Evolutionary conservation across 2,797 vertebrate species (phyloP).

Genomic region (Ataeniobius toweri): DNA sequence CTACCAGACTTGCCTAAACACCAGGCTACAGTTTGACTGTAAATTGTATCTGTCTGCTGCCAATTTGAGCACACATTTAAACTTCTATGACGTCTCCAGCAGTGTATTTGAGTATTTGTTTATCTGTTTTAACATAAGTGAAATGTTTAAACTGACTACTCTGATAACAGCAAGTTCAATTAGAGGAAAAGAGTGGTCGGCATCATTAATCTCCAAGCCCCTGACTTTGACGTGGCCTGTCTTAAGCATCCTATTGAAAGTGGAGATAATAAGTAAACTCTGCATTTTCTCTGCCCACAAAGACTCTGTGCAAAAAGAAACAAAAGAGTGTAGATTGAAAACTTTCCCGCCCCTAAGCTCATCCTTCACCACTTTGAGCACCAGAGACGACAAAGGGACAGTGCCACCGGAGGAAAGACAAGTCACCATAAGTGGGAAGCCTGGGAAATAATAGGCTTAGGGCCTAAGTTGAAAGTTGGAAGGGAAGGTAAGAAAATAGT

Average conservation of each 20-base stretch:
- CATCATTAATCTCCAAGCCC: constrained; percentile 68
- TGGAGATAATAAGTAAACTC: constrained; percentile 76
- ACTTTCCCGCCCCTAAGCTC: constrained; percentile 61
- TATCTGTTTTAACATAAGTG: constrained; percentile 22
- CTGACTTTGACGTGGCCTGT: constrained; percentile 74
- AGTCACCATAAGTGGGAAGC: constrained; percentile 43
- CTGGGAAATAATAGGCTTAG: constrained; percentile 20
- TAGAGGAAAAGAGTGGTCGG: constrained; percentile 59
- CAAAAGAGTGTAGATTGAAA: constrained; percentile 77
- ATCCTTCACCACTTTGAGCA: constrained; percentile 75
- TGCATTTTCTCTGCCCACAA: constrained; percentile 72
- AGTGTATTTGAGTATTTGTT: background rate
- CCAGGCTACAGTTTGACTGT: constrained; percentile 73
- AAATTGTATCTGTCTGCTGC: constrained; percentile 59
- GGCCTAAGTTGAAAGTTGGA: constrained; percentile 14
- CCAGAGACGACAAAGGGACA: constrained; percentile 77
- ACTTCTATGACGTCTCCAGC: background rate
- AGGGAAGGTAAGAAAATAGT: constrained; percentile 3
- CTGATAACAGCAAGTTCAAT: constrained; percentile 68
- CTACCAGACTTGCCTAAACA: constrained; percentile 73
- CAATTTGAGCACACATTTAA: constrained; percentile 51
- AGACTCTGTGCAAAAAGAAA: constrained; percentile 68
- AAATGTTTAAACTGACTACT: constrained; percentile 26
- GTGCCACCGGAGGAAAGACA: constrained; percentile 75
- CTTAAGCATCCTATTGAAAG: constrained; percentile 73